Evolutionary conservation across 2,888 invertebrate species (phyloP), one percentile per base, ranked within the genome.

Genomic region (Ectemnius cavifrons): DNA sequence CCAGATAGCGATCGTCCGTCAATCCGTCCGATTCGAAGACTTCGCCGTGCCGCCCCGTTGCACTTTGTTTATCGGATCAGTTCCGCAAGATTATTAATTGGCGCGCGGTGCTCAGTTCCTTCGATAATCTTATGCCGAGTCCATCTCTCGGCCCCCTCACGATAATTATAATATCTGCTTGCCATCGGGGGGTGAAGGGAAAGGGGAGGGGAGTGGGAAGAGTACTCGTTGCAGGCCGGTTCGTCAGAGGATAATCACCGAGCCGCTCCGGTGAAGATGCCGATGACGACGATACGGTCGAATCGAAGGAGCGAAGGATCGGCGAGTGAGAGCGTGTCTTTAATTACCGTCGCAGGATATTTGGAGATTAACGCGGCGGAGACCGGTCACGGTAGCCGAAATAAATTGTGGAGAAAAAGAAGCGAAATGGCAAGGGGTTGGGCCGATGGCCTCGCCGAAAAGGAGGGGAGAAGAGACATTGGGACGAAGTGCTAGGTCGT

Each of bases 271-370:
- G 78, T 47, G 71, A 77, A 79, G 77, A 82, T 82, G 63, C n/a
- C 18, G 67, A 37, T 37, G 37, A 28, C 56, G 28, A 63, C 46
- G 68, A 77, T 77, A 67, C 28, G 23, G 28, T 28, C n/a, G 62
- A 59, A 73, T 75, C 63, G 71, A 27, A 68, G 57, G 56, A 63
- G 18, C 63, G 63, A 23, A 23, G 23, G 23, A 23, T 23, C 23
- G 23, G 23, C 23, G 3, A 23, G 23, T 2, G 23, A 23, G 3
- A 72, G 77, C 78, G 78, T 77, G 78, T 80, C 83, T 79, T 80
- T 83, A 83, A 83, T 83, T 82, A 79, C 75, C 68, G 69, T 73
- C 75, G 64, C 71, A 69, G 75, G 80, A 83, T 84, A 79, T 74
- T 79, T 83, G 63, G 73, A 79, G 73, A 77, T 82, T 81, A 82